Percentiles rank a stretch among this genome's conserved stretches.
Evolutionary conservation across 2,888 invertebrate genomes (phyloP).

Genomic region (Heliconius erato): DNA sequence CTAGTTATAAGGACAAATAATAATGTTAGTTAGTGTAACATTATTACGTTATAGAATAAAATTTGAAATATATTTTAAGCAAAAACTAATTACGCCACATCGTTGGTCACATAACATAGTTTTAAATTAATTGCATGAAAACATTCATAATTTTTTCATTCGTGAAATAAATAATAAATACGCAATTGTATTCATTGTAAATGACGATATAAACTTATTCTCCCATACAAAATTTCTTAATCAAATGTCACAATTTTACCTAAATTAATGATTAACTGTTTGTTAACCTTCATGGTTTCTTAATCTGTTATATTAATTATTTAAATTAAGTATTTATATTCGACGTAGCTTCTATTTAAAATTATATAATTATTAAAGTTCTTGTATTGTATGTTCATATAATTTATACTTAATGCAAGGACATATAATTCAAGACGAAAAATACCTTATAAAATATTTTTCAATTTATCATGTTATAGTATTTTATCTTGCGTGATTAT

Average conservation of each 20-base stretch:
- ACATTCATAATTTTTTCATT: neutral
- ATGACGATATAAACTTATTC: neutral
- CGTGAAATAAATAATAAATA: neutral
- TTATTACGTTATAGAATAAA: neutral
- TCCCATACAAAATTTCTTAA: neutral
- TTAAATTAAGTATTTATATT: neutral
- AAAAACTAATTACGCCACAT: neutral
- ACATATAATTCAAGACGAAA: neutral
- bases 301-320: conserved; percentile 6
- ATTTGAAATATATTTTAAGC: neutral
- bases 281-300: conserved; percentile 10
- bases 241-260: neutral
- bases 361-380: neutral
- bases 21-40: conserved; percentile 13
- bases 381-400: neutral
- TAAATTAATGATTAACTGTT: conserved; percentile 1
- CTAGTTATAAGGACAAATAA: conserved; percentile 25
- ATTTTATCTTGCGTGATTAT: too few species aligned
- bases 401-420: neutral
- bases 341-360: neutral
- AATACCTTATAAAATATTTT: too few species aligned
- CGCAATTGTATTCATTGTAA: neutral
- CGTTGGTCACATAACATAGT: neutral
- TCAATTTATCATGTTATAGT: too few species aligned
- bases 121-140: neutral